Evolutionary conservation across 37 sponge, comb jelly and placozoan genomes (phyloP), one percentile per base, ranked within the genome.

Genomic region (Halisarca cf. caerulea): DNA sequence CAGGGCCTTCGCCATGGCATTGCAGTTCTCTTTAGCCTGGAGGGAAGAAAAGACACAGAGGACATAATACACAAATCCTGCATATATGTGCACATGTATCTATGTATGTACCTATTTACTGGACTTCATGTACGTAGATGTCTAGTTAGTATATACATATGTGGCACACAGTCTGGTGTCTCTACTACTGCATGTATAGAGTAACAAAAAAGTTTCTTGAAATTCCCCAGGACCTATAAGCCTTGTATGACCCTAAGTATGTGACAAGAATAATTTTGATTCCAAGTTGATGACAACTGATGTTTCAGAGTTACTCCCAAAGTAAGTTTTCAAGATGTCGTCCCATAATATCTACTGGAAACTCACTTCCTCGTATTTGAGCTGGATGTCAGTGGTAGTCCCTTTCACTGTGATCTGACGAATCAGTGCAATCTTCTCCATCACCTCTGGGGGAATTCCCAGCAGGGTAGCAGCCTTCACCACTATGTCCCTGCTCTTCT

Each of bases 1-100:
- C 64, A 97, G 88, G 15, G 95, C 95, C 90, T 97, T 97, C 9
- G 95, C 86, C 91, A 97, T 95, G 35, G 95, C 93, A 92, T 95
- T 93, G 38, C 95, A 80, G 89, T 97, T 97, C 69, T 94, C 95
- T 18, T 83, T 36, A 17, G 98, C 98, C 95, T 95, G 42, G 1
- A 64, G 23, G 37, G 62, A 55, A 6, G 2, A 71, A 15, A 66
- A 70, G 25, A 23, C 18, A 35, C n/a, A n/a, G n/a, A n/a, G n/a
- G n/a, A n/a, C n/a, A 34, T 20, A 74, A 6, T 74, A 74, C 35
- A 37, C 20, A 9, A 66, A 33, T 66, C 28, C 18, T 30, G 39
- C 70, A 66, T 66, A 9, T 28, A 18, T 66, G 34, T 9, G 20
- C 34, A 66, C 70, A 71, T 27, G 20, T 20, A 57, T 57, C 17